These are phyloP conservation scores for Sebastes goodei DNA, from an alignment of 2,797 vertebrate genomes.

Conservation along the genomic window DNA sequence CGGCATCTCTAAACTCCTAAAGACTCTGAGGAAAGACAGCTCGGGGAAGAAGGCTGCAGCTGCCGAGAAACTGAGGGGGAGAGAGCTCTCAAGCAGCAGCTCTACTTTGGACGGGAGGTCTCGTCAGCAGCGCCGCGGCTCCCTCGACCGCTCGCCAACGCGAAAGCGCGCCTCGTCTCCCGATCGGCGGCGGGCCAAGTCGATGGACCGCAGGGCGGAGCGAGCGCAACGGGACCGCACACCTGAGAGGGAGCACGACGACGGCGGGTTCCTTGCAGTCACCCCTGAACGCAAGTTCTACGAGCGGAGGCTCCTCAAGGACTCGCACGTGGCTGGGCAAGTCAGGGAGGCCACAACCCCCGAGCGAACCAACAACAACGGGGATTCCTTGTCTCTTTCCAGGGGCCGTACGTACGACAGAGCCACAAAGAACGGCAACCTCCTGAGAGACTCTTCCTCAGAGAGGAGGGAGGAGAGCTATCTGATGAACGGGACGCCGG, in stretches of 20 bases:
- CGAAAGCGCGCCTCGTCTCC: constrained; percentile 85
- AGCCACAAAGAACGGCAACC: constrained; percentile 81
- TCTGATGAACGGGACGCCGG: constrained; percentile 74
- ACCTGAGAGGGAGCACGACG: constrained; percentile 83
- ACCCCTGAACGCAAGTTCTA: constrained; percentile 78
- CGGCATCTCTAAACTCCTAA: constrained; percentile 85
- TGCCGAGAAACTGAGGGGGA: constrained; percentile 80
- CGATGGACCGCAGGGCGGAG: constrained; percentile 83
- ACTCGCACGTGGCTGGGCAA: constrained; percentile 69
- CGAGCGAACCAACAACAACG: constrained; percentile 71
- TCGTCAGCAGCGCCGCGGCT: constrained; percentile 80
- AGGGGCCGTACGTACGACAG: constrained; percentile 84
- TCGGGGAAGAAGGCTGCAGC: constrained; percentile 84
- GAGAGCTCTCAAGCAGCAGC: constrained; percentile 79
- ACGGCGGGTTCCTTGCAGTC: constrained; percentile 78
- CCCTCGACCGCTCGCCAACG: constrained; percentile 90
- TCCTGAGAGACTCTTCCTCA: constrained; percentile 86
- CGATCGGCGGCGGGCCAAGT: constrained; percentile 86
- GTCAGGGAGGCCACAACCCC: constrained; percentile 70
- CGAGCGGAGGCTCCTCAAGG: constrained; percentile 72
- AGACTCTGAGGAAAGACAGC: constrained; percentile 84
- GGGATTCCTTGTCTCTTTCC: constrained; percentile 60
- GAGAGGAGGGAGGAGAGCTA: constrained; percentile 80
- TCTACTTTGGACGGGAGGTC: constrained; percentile 74
- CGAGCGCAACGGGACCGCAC: constrained; percentile 84